A percentile compares a stretch with the other conserved stretches of the same genome.
These are phyloP conservation scores for Halocaridina rubra DNA, from an alignment of 2,888 invertebrate genomes.

Conservation along the genomic window DNA sequence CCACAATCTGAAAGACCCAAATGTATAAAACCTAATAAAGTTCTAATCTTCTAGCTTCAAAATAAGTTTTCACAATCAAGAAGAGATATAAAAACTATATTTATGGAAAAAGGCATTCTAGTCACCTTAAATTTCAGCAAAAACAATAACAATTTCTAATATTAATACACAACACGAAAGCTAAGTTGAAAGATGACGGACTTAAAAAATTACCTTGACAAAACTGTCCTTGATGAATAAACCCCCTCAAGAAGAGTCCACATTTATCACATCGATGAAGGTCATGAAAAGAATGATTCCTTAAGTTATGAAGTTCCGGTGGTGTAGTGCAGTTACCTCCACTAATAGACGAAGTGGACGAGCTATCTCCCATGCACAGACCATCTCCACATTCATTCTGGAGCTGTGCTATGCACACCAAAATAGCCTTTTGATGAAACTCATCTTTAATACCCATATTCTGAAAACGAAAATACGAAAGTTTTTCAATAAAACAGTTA, in stretches of 20 bases:
- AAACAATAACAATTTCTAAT: too few relatives aligned
- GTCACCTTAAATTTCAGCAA: too few relatives aligned
- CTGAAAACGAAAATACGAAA: slow-evolving; percentile 70
- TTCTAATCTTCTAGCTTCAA: too few relatives aligned
- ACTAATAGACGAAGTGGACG: slow-evolving; percentile 21
- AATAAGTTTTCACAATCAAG: too few relatives aligned
- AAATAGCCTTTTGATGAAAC: slow-evolving; percentile 78
- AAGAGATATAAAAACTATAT: too few relatives aligned
- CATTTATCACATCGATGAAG: slow-evolving; percentile 80
- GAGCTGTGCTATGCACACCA: slow-evolving; percentile 78
- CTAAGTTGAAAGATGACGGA: too few relatives aligned
- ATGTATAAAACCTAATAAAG: too few relatives aligned
- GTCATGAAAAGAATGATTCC: slow-evolving; percentile 77
- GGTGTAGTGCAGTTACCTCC: slow-evolving; percentile 61
- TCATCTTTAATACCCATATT: slow-evolving; percentile 81
- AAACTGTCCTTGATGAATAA: slow-evolving; percentile 78
- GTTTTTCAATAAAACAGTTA: too few relatives aligned
- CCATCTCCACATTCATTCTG: slow-evolving; percentile 64
- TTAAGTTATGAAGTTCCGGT: slow-evolving; percentile 70
- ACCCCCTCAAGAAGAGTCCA: slow-evolving; percentile 77
- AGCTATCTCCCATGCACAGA: slow-evolving; percentile 30
- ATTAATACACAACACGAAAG: too few relatives aligned
- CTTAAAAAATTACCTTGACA: slow-evolving; percentile 78
- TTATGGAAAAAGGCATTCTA: too few relatives aligned
- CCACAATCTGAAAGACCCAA: slow-evolving; percentile 75